These are phyloP conservation scores for Phaethornis superciliosus DNA, from an alignment of 2,113 vertebrate species.

Conservation along the genomic window DNA sequence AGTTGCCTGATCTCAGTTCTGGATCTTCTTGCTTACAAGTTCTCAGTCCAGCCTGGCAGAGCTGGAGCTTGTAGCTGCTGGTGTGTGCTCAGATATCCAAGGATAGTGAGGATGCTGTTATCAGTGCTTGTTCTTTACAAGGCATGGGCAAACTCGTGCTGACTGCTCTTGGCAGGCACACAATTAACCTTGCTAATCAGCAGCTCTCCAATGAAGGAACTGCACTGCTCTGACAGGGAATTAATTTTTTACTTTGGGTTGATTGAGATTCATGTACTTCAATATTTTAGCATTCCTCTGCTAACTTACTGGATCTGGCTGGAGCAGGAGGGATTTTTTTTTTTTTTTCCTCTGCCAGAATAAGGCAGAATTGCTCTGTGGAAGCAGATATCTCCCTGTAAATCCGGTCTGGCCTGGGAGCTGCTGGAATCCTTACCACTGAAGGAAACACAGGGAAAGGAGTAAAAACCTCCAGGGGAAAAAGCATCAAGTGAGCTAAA, in stretches of 20 bases:
- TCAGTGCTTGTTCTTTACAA: background rate
- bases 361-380: background rate
- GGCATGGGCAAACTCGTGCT: rapidly evolving
- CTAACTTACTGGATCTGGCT: background rate
- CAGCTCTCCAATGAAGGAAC: conserved; percentile 14
- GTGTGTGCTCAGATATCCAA: background rate
- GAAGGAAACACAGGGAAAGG: background rate
- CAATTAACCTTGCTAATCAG: conserved; percentile 63
- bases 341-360: background rate
- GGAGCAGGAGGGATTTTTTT: background rate
- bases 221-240: conserved; percentile 12
- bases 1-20: background rate
- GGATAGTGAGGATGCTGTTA: background rate
- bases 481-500: background rate
- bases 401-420: background rate
- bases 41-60: background rate
- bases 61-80: background rate
- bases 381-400: background rate
- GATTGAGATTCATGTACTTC: conserved; percentile 16
- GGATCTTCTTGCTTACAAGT: background rate
- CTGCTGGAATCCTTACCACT: background rate
- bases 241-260: background rate
- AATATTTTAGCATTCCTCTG: background rate
- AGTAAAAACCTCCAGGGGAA: background rate
- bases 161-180: conserved; percentile 9